phyloP scores from a whole-genome alignment of 2,888 invertebrate species.

The Toxonevra muliebris region DNA sequence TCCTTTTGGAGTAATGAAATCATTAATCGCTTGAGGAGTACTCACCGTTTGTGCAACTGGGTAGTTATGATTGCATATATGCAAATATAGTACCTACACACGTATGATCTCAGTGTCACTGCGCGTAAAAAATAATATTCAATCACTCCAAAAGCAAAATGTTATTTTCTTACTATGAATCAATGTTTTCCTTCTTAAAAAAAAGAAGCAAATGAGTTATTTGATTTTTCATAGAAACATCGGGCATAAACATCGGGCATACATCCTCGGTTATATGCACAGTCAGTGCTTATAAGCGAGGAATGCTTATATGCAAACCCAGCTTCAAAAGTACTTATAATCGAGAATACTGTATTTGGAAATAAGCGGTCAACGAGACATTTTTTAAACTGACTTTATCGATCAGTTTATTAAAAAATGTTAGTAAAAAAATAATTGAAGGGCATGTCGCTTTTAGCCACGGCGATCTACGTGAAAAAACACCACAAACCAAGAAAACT shows the following conservation, averaged over 20 bases:
- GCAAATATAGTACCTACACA: too few relatives aligned
- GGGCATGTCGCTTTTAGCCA: conserved; percentile 6
- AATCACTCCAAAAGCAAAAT: too few relatives aligned
- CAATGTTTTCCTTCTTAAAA: neutral
- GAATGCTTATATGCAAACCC: too few relatives aligned
- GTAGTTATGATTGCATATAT: too few relatives aligned
- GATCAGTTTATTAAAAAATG: conserved; percentile 40
- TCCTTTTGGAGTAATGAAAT: too few relatives aligned
- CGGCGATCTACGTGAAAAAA: conserved; percentile 29
- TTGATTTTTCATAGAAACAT: neutral
- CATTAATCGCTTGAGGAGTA: too few relatives aligned
- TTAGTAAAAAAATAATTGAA: conserved; percentile 33
- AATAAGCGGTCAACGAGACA: conserved; percentile 35
- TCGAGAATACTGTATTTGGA: conserved; percentile 32
- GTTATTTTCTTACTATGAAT: too few relatives aligned
- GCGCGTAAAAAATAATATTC: too few relatives aligned
- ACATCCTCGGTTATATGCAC: too few relatives aligned
- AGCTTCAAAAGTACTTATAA: conserved; percentile 34
- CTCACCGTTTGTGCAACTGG: too few relatives aligned
- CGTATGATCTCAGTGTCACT: too few relatives aligned
- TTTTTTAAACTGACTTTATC: conserved; percentile 39
- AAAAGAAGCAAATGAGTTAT: neutral
- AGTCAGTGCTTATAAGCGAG: too few relatives aligned
- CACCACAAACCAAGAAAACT: conserved; percentile 32
- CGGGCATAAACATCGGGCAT: conserved; percentile 8